Conservation (phyloP, 2,113 vertebrate genomes). For the Porphyrio hochstetteri region DNA sequence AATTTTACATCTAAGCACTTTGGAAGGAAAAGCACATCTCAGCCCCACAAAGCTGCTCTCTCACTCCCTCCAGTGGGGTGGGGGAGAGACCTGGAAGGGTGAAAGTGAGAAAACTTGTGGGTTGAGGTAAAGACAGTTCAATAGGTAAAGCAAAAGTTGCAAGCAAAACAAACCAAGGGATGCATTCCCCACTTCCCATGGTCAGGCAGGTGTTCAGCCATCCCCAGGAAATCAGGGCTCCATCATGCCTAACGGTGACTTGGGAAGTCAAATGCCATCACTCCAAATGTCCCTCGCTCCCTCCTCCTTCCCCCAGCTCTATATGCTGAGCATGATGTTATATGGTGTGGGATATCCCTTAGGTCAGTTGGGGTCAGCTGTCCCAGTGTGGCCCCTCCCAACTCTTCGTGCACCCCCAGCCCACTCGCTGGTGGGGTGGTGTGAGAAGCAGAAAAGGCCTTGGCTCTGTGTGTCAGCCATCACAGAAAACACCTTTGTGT, state of each 20-base stretch:
- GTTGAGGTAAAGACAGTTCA: neutral
- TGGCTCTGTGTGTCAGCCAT: rapidly evolving
- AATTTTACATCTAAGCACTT: neutral
- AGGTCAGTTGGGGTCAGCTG: neutral
- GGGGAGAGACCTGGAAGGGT: neutral
- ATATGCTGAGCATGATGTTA: rapidly evolving
- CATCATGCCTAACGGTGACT: rapidly evolving
- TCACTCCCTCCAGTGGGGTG: neutral
- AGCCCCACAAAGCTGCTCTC: rapidly evolving
- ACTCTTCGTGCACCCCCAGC: neutral
- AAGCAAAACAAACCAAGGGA: neutral
- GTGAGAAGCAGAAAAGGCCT: neutral
- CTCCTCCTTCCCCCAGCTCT: neutral
- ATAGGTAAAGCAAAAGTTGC: neutral
- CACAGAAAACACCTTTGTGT: neutral
- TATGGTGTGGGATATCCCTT: rapidly evolving
- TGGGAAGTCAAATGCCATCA: rapidly evolving
- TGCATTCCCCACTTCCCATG: rapidly evolving
- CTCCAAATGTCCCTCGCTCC: rapidly evolving
- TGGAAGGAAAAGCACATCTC: neutral
- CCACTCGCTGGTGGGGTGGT: rapidly evolving
- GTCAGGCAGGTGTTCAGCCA: neutral
- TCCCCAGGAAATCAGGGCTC: neutral
- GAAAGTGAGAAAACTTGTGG: neutral
- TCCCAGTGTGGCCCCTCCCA: neutral